Conservation (phyloP, 2,888 invertebrate genomes). For the Tinea trinotella region DNA sequence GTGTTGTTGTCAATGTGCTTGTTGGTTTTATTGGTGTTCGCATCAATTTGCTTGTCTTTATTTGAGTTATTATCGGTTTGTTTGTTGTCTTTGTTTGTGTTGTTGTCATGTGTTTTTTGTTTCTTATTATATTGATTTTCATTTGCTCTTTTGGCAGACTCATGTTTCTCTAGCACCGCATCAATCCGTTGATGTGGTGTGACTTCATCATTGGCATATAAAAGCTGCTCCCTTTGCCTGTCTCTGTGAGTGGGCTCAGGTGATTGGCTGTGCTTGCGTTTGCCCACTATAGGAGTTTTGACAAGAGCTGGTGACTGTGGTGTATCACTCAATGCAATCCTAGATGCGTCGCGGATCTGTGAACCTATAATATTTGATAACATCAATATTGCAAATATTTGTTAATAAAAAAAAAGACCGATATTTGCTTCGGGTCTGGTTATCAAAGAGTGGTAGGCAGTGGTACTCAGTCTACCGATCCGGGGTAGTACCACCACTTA, state of each 20-base stretch:
- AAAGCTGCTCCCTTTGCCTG: neutral
- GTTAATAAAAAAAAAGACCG: too few relatives aligned
- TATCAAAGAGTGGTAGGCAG: too few relatives aligned
- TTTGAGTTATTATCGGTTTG: too few relatives aligned
- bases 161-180: slow-evolving; percentile 37
- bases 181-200: neutral
- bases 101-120: neutral
- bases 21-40: too few relatives aligned
- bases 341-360: neutral
- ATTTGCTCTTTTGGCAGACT: slow-evolving; percentile 33
- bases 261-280: neutral
- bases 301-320: neutral
- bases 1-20: too few relatives aligned
- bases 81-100: too few relatives aligned
- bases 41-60: too few relatives aligned
- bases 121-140: slow-evolving; percentile 16
- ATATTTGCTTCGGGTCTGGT: too few relatives aligned
- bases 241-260: neutral
- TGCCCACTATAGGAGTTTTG: neutral
- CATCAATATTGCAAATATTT: too few relatives aligned
- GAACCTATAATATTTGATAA: neutral
- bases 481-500: too few relatives aligned
- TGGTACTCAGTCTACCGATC: too few relatives aligned
- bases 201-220: slow-evolving; percentile 1
- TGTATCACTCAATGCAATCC: neutral